Evolutionary conservation across 2,113 vertebrate species (phyloP).

Genomic region (Synodontis membranacea): DNA sequence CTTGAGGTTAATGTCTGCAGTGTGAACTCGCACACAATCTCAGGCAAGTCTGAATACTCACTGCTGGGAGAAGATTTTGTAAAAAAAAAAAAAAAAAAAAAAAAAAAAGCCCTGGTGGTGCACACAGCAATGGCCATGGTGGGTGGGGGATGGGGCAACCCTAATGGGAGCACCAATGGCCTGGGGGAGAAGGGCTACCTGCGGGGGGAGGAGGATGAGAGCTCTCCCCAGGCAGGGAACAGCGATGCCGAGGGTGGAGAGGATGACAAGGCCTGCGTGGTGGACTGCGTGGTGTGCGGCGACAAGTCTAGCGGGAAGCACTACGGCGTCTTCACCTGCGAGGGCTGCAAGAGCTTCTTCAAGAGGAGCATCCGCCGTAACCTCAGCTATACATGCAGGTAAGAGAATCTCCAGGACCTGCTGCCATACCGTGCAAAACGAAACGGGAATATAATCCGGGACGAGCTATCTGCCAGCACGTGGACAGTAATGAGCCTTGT

Average conservation of each 20-base stretch:
- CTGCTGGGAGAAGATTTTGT: slow-evolving; percentile 32
- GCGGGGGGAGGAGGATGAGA: slow-evolving; percentile 80
- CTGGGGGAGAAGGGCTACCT: slow-evolving; percentile 81
- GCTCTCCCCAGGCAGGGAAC: slow-evolving; percentile 84
- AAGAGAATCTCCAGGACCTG: slow-evolving; percentile 17
- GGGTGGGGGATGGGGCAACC: slow-evolving; percentile 89
- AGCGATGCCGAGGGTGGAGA: slow-evolving; percentile 87
- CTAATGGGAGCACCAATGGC: slow-evolving; percentile 80
- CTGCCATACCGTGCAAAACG: background rate
- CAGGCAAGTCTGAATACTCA: slow-evolving; percentile 33
- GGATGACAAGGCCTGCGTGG: slow-evolving; percentile 83
- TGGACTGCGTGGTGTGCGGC: slow-evolving; percentile 92
- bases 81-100: background rate
- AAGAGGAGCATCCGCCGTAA: slow-evolving; percentile 92
- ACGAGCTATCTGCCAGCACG: background rate
- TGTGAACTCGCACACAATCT: slow-evolving; percentile 26
- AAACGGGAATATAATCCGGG: slow-evolving; percentile 2
- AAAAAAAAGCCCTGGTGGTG: slow-evolving; percentile 32
- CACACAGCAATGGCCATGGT: slow-evolving; percentile 87
- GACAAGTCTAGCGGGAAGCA: slow-evolving; percentile 94
- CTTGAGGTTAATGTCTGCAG: slow-evolving; percentile 39
- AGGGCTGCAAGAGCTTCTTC: slow-evolving; percentile 97
- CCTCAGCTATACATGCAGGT: slow-evolving; percentile 96
- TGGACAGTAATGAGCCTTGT: background rate
- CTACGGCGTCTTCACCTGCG: slow-evolving; percentile 93